Evolutionary conservation across 2,797 vertebrate species (phyloP).

Genomic region (Allobates femoralis): DNA sequence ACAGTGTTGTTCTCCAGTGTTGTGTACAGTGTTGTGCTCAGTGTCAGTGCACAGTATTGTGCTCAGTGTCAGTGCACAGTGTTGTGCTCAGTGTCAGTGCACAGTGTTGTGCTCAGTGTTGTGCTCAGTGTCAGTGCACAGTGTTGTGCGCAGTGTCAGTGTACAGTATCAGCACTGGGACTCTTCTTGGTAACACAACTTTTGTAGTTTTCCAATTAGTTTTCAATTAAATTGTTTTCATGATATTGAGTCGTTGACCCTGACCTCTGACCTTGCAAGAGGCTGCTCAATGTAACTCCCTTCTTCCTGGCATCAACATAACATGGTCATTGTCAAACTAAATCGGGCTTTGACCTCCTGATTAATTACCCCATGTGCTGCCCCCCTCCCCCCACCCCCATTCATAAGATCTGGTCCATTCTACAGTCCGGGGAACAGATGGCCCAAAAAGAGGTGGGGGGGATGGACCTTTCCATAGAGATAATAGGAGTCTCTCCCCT

Average conservation of each 20-base stretch:
- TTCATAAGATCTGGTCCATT: background rate
- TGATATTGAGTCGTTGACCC: background rate
- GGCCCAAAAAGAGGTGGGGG: constrained; percentile 6
- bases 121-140: too few relatives aligned
- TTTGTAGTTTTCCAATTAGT: background rate
- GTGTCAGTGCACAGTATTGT: too few relatives aligned
- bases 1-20: too few relatives aligned
- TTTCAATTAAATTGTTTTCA: background rate
- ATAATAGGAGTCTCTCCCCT: too few relatives aligned
- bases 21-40: too few relatives aligned
- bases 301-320: constrained; percentile 15
- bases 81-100: too few relatives aligned
- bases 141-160: too few relatives aligned
- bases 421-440: constrained; percentile 42
- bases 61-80: too few relatives aligned
- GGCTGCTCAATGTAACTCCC: constrained; percentile 26
- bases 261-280: constrained; percentile 12
- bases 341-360: constrained; percentile 30
- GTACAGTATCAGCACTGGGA: too few relatives aligned
- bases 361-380: constrained; percentile 40
- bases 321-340: constrained; percentile 33
- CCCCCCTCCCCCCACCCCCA: background rate
- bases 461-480: constrained; percentile 2
- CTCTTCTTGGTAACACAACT: background rate
- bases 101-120: too few relatives aligned